These are phyloP conservation scores for Papilio dardanus DNA, from an alignment of 1,140 invertebrate genomes.

Conservation along the genomic window DNA sequence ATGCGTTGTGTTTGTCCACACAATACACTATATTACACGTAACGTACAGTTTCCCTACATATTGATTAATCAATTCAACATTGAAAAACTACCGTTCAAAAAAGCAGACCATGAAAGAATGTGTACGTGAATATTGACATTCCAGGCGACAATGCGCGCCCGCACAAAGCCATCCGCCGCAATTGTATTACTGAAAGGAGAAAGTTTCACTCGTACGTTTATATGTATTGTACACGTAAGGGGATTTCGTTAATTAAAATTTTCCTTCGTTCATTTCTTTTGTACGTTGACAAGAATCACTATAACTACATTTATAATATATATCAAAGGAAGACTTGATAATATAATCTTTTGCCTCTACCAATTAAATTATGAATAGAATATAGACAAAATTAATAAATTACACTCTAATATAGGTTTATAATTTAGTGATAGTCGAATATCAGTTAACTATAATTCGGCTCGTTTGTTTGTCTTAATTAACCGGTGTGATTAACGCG, in stretches of 20 bases:
- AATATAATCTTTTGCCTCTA: neutral
- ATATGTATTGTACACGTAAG: neutral
- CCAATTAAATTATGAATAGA: neutral
- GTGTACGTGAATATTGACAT: constrained; percentile 5
- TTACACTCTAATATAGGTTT: neutral
- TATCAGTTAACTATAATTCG: constrained; percentile 14
- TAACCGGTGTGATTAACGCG: constrained; percentile 17
- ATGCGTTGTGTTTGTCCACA: neutral
- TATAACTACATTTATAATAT: neutral
- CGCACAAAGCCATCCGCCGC: neutral
- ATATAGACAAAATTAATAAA: neutral
- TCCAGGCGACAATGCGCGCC: constrained; percentile 11
- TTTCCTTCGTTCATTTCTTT: neutral
- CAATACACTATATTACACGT: neutral
- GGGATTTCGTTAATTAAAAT: constrained; percentile 18
- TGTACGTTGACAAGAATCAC: neutral
- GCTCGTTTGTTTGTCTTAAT: constrained; percentile 20
- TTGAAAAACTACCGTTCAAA: constrained; percentile 7
- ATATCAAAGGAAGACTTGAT: neutral
- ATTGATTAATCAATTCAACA: neutral
- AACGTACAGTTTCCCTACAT: neutral
- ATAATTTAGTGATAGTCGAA: neutral
- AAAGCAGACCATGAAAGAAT: constrained; percentile 6
- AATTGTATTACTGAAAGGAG: constrained; percentile 16
- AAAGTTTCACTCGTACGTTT: constrained; percentile 5